Base-by-base conservation (phyloP, 2,888 invertebrate species). In the Caenorhabditis wallacei region DNA sequence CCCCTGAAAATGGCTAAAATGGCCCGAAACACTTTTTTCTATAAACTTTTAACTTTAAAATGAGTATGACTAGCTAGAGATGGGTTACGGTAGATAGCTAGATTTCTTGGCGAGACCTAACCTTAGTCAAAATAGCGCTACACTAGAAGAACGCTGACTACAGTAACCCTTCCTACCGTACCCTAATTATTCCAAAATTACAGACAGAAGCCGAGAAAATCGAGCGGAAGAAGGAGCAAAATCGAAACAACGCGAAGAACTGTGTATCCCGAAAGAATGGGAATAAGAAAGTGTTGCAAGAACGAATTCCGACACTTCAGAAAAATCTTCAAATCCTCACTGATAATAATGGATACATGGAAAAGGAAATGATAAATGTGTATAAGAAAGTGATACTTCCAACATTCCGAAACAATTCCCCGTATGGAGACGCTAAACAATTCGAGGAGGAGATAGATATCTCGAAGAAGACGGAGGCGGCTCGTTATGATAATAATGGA, bases 161-260 rank as follows among this genome's bases (percentile, higher is more conserved):
- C n/a, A n/a, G n/a, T n/a, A n/a, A n/a, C n/a, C n/a, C n/a, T n/a
- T n/a, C n/a, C n/a, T n/a, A n/a, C n/a, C n/a, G n/a, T n/a, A n/a
- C n/a, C n/a, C n/a, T n/a, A n/a, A n/a, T n/a, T n/a, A n/a, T n/a
- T 30, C 30, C 8, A 5, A 30, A 5, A 30, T 30, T 30, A 5
- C 30, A 30, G 30, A 30, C 30, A n/a, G n/a, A n/a, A n/a, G n/a
- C 0, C 4, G 10, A 3, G n/a, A 53, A 26, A 24, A 78, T 3
- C 30, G 30, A 30, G 30, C 54, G 61, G 3, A 61, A 78, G 3
- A 22, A 46, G 37, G n/a, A 43, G 11, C 78, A 78, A 37, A 78
- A 78, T n/a, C 40, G 53, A 2, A 16, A 10, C 3, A 78, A 78
- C 16, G 69, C 78, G 30, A 68, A 63, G 8, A 63, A 61, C 0